Evolutionary conservation across 2,113 vertebrate genomes (phyloP).

Genomic region (Myotis davidii): DNA sequence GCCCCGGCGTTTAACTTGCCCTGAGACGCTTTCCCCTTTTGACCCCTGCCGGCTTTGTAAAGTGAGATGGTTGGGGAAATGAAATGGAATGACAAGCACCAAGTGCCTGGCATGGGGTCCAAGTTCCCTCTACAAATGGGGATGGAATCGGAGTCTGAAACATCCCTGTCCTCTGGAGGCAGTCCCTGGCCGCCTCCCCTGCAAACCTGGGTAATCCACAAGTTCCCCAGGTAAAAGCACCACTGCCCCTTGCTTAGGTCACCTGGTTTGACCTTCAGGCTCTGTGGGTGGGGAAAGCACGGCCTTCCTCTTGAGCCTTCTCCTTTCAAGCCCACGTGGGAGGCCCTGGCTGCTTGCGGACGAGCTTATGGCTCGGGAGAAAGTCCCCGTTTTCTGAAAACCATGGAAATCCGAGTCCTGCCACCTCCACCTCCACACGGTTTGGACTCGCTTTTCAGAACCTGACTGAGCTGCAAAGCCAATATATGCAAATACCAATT

Average conservation of each 20-base stretch:
- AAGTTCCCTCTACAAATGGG: not conserved
- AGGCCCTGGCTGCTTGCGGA: not conserved
- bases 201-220: not conserved
- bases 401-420: not conserved
- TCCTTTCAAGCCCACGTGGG: not conserved
- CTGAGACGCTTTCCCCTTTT: not conserved
- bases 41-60: not conserved
- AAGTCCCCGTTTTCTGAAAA: constrained; percentile 24
- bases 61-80: not conserved
- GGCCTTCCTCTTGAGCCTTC: not conserved
- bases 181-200: not conserved
- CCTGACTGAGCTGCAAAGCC: not conserved
- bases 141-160: not conserved
- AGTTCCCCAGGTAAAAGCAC: not conserved
- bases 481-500: not conserved
- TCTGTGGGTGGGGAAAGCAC: not conserved
- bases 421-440: not conserved
- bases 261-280: constrained; percentile 1
- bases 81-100: no score
- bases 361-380: not conserved
- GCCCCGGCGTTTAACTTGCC: not conserved
- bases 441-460: not conserved
- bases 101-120: not conserved
- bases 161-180: not conserved
- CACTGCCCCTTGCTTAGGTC: accelerated